These are phyloP conservation scores for Cephalotes varians DNA, from an alignment of 2,888 invertebrate genomes.

Conservation along the genomic window DNA sequence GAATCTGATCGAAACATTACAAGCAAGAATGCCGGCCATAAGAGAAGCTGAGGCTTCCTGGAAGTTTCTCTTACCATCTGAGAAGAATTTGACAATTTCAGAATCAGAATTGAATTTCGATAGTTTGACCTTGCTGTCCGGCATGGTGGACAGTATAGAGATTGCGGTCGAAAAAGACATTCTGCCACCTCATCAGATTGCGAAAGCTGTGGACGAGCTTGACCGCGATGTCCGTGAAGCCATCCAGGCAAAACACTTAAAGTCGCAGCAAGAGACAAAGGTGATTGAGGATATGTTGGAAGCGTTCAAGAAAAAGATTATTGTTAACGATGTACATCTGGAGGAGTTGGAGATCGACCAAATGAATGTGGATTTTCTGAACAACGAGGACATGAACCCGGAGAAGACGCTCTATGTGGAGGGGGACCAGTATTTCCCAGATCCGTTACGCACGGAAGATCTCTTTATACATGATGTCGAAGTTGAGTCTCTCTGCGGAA, in stretches of 20 bases:
- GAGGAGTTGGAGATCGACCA: constrained; percentile 72
- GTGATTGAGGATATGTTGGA: background rate
- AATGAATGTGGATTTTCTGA: constrained; percentile 70
- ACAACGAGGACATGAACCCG: constrained; percentile 58
- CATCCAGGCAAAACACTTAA: constrained; percentile 22
- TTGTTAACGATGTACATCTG: constrained; percentile 71
- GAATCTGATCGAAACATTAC: constrained; percentile 70
- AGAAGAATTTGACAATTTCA: constrained; percentile 61
- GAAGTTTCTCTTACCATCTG: constrained; percentile 66
- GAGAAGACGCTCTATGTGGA: constrained; percentile 44
- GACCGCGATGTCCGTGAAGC: constrained; percentile 42
- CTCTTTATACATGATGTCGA: constrained; percentile 72
- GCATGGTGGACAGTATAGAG: constrained; percentile 56
- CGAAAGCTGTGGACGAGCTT: constrained; percentile 50
- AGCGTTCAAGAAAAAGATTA: constrained; percentile 62
- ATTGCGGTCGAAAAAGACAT: constrained; percentile 47
- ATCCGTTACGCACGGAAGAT: constrained; percentile 63
- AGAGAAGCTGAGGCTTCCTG: constrained; percentile 68
- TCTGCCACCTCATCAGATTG: constrained; percentile 55
- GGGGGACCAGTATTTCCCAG: no score
- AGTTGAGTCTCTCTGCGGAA: constrained; percentile 78
- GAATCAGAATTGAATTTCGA: constrained; percentile 62
- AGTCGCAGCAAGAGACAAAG: constrained; percentile 31
- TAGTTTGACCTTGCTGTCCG: constrained; percentile 67
- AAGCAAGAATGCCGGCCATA: constrained; percentile 68